These are phyloP conservation scores for Mormoops blainvillei DNA, from an alignment of 2,113 vertebrate genomes.

Conservation along the genomic window DNA sequence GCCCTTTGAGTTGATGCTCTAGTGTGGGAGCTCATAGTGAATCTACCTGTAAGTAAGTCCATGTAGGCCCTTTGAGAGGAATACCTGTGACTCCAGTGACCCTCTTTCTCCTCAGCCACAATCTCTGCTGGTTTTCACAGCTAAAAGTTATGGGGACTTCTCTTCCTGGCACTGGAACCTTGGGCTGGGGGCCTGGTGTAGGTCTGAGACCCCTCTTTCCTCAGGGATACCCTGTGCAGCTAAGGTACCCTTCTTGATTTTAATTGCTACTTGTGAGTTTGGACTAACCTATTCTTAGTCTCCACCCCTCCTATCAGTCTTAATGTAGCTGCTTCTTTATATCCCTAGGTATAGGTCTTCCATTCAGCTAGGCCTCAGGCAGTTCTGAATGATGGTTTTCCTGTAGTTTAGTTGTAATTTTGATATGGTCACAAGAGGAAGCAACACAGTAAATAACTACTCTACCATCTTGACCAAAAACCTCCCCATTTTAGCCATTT, in stretches of 20 bases:
- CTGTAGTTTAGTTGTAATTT: not conserved
- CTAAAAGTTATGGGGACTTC: not conserved
- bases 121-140: not conserved
- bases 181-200: not conserved
- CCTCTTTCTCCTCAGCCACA: not conserved
- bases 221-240: not conserved
- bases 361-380: not conserved
- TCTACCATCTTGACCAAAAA: not conserved
- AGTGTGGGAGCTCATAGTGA: not conserved
- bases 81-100: not conserved
- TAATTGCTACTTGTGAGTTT: not conserved
- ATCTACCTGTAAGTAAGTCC: not conserved
- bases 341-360: not conserved
- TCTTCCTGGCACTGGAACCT: not conserved
- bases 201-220: not conserved
- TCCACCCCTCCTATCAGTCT: not conserved
- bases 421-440: not conserved
- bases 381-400: not conserved
- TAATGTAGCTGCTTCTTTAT: not conserved
- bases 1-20: not conserved
- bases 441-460: not conserved
- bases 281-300: not conserved
- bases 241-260: not conserved
- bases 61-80: not conserved
- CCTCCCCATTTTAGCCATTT: not conserved